Conservation (phyloP, 2,797 vertebrate genomes). For the Alauda arvensis region DNA sequence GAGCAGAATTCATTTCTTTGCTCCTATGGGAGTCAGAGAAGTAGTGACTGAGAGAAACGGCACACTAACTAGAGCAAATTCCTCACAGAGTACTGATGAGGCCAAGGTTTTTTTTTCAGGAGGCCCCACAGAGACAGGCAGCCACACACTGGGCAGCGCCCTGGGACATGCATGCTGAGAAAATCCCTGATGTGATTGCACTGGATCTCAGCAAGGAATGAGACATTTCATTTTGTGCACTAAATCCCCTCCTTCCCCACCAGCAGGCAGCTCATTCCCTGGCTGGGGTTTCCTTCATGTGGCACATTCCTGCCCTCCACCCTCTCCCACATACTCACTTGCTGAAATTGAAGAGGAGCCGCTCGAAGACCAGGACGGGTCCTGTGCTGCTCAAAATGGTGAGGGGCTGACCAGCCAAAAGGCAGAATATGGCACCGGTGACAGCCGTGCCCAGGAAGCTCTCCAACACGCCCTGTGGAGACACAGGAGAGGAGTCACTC, state of each 20-base stretch:
- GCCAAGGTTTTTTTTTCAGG: neutral
- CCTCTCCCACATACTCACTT: constrained; percentile 70
- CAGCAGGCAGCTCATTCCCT: neutral
- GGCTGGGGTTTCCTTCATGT: neutral
- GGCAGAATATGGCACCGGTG: constrained; percentile 87
- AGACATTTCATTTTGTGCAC: neutral
- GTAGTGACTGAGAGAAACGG: neutral
- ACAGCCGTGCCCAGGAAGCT: constrained; percentile 95
- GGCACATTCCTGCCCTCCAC: neutral
- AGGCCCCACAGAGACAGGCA: neutral
- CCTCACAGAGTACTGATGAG: accelerated
- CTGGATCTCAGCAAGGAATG: neutral
- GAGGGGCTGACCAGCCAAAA: constrained; percentile 92
- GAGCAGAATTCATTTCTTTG: neutral
- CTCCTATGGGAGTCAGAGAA: neutral
- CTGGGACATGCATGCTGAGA: neutral
- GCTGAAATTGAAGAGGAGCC: constrained; percentile 97
- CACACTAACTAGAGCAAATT: neutral
- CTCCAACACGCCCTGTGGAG: constrained; percentile 89
- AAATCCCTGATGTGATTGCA: neutral
- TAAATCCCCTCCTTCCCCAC: constrained; percentile 6
- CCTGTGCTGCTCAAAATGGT: constrained; percentile 97
- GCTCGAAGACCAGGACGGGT: constrained; percentile 94
- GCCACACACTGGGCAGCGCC: neutral
- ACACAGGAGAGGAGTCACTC: neutral